These are phyloP conservation scores for Apoda limacodes DNA, from an alignment of 2,888 invertebrate species.

Conservation along the genomic window DNA sequence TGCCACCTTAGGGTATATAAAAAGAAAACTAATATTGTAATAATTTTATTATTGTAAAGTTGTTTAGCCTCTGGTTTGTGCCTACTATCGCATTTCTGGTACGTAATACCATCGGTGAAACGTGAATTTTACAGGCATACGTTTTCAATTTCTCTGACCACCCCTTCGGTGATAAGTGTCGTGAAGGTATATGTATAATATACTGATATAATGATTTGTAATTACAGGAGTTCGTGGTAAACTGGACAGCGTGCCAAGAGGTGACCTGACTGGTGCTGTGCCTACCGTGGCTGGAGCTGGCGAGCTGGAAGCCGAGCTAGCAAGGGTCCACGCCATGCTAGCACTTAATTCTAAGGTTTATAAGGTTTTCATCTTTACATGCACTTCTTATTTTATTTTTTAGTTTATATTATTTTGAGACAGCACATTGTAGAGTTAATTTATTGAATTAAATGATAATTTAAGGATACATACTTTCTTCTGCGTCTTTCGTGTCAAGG, in stretches of 20 bases:
- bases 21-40: too few species aligned
- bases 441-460: too few species aligned
- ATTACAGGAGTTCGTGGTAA: conserved; percentile 50
- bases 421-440: too few species aligned
- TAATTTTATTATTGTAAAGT: too few species aligned
- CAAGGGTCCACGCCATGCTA: conserved; percentile 85
- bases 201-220: neutral
- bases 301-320: conserved; percentile 81
- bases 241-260: conserved; percentile 37
- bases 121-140: too few species aligned
- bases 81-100: too few species aligned
- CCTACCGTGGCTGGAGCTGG: conserved; percentile 17
- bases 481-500: too few species aligned
- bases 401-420: conserved; percentile 18
- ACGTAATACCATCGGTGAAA: too few species aligned
- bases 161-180: too few species aligned
- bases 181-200: neutral
- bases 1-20: neutral
- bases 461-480: too few species aligned
- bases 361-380: conserved; percentile 73
- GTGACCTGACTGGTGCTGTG: conserved; percentile 19
- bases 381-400: conserved; percentile 51
- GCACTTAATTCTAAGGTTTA: conserved; percentile 93
- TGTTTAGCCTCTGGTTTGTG: too few species aligned
- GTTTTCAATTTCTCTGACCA: too few species aligned